Evolutionary conservation across 2,113 vertebrate species (phyloP).

Genomic region (Pteropus alecto): DNA sequence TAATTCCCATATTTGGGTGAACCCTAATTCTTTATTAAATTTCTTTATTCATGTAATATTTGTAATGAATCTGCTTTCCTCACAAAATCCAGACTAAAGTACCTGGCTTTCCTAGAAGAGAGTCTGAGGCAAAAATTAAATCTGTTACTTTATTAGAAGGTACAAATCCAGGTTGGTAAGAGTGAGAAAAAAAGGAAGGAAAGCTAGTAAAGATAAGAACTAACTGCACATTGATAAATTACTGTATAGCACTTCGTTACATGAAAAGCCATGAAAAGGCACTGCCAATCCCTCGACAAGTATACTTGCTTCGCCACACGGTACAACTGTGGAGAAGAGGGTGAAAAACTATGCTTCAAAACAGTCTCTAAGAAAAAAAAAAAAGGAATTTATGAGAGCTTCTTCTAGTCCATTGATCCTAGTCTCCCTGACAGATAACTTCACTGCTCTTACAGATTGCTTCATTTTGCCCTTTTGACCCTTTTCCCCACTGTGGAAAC

Average conservation of each 20-base stretch:
- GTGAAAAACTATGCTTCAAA: neutral
- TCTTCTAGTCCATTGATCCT: neutral
- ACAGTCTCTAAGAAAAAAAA: neutral
- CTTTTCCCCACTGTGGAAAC: neutral
- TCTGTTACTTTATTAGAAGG: neutral
- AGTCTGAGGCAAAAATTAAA: neutral
- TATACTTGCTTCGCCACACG: neutral
- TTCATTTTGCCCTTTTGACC: neutral
- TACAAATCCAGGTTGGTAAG: neutral
- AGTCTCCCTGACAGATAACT: neutral
- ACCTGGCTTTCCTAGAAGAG: neutral
- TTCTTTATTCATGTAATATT: neutral
- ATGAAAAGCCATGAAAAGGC: neutral
- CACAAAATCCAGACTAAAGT: neutral
- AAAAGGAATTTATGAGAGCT: neutral
- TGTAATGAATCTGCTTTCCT: slow-evolving; percentile 13
- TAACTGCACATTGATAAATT: neutral
- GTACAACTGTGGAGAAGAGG: neutral
- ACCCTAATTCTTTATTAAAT: neutral
- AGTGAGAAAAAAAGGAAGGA: neutral
- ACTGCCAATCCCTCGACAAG: neutral
- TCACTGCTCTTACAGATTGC: neutral
- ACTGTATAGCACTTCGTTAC: neutral
- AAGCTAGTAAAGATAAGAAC: neutral
- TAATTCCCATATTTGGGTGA: neutral